Base-by-base conservation (phyloP, 2,888 invertebrate species). In the Ichneumoninae sp. region DNA sequence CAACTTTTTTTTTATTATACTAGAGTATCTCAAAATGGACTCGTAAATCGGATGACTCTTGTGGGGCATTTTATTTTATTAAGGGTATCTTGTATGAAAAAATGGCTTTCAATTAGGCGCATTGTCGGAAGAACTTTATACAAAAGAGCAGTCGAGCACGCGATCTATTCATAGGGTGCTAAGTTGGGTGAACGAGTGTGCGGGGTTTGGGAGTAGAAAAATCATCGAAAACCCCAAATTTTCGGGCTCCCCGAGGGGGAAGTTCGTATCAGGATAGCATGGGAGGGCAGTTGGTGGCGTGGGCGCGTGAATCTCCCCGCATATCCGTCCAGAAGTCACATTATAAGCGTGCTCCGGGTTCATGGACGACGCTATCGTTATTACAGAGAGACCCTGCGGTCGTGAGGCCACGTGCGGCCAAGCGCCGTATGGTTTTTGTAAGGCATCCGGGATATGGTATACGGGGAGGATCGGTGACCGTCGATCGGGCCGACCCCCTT, bases 191-290 rank as follows among this genome's bases (percentile, higher is more conserved):
- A 57, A 36, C 52, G 60, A 62, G 68, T 22, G 77, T 65, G 70
- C 26, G 50, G 54, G 83, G 75, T 22, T 60, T 66, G 65, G 33
- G 19, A 36, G 54, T 80, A 60, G 44, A 71, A 80, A 81, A 69
- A 50, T 66, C 77, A 40, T 80, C 69, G 47, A 40, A 81, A 74
- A 71, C 74, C 71, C 22, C 65, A 69, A 77, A 84, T 83, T 78
- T 77, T 76, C 85, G 86, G 87, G 86, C 85, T 88, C 84, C 83
- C 84, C 87, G 40, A 75, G 77, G 86, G 87, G 92, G 90, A 91
- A 89, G 90, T 88, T 89, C 71, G 83, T 88, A 91, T 78, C 89
- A 91, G 91, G 91, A 87, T 76, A 89, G 76, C 88, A 92, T 85
- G 87, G 84, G 60, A 68, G 80, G 84, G 82, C 80, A 90, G 90